Conservation (phyloP, 2,888 invertebrate species). For the Epirrhoe tristata region DNA sequence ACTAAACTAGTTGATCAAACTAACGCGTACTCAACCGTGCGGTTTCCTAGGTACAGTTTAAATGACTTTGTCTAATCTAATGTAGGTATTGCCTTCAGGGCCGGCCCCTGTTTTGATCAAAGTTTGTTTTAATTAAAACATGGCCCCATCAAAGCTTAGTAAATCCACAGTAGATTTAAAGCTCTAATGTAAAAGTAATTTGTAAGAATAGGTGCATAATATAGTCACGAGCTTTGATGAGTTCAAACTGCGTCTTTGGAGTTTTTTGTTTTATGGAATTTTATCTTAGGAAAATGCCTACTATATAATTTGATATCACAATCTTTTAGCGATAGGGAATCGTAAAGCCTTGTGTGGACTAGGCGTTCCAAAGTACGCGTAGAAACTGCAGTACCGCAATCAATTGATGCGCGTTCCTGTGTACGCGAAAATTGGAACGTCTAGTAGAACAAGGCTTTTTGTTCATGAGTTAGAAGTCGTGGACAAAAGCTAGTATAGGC, state of each 20-base stretch:
- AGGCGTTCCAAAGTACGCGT: too few species aligned
- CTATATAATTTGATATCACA: too few species aligned
- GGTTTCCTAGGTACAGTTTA: slow-evolving; percentile 45
- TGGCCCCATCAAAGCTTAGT: not conserved
- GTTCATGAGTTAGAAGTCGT: too few species aligned
- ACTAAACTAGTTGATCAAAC: slow-evolving; percentile 58
- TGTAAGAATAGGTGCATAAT: not conserved
- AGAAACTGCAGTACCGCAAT: too few species aligned
- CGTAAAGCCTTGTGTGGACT: too few species aligned
- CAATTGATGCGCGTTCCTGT: too few species aligned
- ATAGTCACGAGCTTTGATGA: not conserved
- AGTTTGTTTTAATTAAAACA: slow-evolving; percentile 24
- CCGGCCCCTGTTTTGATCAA: slow-evolving; percentile 19
- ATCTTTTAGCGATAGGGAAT: too few species aligned
- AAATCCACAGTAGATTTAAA: not conserved
- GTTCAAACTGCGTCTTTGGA: too few species aligned
- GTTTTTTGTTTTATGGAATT: too few species aligned
- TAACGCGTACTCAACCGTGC: slow-evolving; percentile 48
- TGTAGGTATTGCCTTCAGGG: slow-evolving; percentile 29
- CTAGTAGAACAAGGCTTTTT: too few species aligned
- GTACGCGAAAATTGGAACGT: too few species aligned
- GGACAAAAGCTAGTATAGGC: not conserved
- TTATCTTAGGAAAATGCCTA: too few species aligned
- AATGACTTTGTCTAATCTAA: slow-evolving; percentile 52
- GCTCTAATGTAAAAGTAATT: not conserved